Evolutionary conservation across 2,888 invertebrate genomes (phyloP), one percentile per base, ranked within the genome.

Genomic region (Pristionchus japonicus): DNA sequence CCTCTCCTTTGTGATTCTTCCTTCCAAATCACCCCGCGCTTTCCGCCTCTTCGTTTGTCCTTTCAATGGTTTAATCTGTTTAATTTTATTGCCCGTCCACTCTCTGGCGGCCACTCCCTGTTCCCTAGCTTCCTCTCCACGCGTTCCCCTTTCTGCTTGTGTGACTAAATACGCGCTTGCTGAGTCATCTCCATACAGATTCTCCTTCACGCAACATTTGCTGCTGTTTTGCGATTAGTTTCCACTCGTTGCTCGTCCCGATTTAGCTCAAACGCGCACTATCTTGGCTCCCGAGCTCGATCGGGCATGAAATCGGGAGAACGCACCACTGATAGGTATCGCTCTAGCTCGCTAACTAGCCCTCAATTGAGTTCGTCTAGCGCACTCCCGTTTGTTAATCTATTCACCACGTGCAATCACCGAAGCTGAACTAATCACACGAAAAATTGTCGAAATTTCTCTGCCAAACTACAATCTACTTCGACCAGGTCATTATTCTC

Each of bases 21-120:
- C 49, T 52, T 83, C 31, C 82, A 31, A 52, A 83, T 80, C 52
- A 83, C 52, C 34, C 34, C n/a, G 17, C 47, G 9, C 34, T 31
- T 52, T 52, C 37, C 82, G 27, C 27, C 80, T 43, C 80, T 34
- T 49, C 77, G 77, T 77, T 77, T 77, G 77, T 77, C 77, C 77
- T 77, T 77, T 77, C 37, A 47, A 77, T 77, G 43, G 77, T 77
- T 77, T 47, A 77, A 77, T 77, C 77, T 40, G 77, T 47, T 77
- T 43, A 47, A 43, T 43, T 77, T 40, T 40, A 77, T 77, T 40
- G 43, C 43, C 77, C 43, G 77, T 77, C 77, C 77, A 77, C 77
- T 77, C 52, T 17, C 77, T 20, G 70, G 23, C 27, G 43, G 47
- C 83, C 57, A 57, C 83, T 83, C 57, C 57, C 49, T 31, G 43